Evolutionary conservation across 1,140 invertebrate genomes (phyloP).

Genomic region (Aphis craccivora): DNA sequence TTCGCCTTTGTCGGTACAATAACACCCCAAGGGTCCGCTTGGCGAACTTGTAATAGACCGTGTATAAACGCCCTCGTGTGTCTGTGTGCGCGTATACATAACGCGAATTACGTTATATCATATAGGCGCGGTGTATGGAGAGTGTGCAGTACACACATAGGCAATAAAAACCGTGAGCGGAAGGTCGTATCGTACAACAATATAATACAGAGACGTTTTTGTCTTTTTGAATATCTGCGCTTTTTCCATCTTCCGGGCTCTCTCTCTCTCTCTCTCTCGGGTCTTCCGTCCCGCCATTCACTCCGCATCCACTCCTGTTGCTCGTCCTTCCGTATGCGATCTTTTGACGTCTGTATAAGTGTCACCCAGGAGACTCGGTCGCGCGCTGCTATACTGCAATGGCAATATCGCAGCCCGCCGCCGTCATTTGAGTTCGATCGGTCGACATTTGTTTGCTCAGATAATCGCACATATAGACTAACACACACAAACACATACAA

Average conservation of each 20-base stretch:
- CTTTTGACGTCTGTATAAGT: conserved; percentile 16
- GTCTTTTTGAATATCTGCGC: conserved; percentile 40
- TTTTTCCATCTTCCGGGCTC: not conserved
- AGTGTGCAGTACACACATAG: not conserved
- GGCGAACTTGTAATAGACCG: conserved; percentile 45
- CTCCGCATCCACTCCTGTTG: not conserved
- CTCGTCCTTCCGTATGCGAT: not conserved
- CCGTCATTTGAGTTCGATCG: conserved; percentile 39
- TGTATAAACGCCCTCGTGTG: not conserved
- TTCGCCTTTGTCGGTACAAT: not conserved
- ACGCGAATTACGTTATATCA: not conserved
- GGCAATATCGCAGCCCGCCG: not conserved
- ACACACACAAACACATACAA: not conserved
- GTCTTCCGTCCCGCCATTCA: not conserved
- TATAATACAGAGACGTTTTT: conserved; percentile 13
- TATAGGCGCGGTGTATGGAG: not conserved
- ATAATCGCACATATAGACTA: not conserved
- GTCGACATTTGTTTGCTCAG: conserved; percentile 45
- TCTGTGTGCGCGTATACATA: not conserved
- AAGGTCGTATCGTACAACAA: not conserved
- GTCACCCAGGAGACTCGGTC: conserved; percentile 46
- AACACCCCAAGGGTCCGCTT: conserved; percentile 47
- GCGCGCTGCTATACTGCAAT: not conserved
- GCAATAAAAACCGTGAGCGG: conserved; percentile 47
- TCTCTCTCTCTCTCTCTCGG: not conserved